Evolutionary conservation across 2,797 vertebrate genomes (phyloP), one percentile per base, ranked within the genome.

Genomic region (Malurus leucopterus): DNA sequence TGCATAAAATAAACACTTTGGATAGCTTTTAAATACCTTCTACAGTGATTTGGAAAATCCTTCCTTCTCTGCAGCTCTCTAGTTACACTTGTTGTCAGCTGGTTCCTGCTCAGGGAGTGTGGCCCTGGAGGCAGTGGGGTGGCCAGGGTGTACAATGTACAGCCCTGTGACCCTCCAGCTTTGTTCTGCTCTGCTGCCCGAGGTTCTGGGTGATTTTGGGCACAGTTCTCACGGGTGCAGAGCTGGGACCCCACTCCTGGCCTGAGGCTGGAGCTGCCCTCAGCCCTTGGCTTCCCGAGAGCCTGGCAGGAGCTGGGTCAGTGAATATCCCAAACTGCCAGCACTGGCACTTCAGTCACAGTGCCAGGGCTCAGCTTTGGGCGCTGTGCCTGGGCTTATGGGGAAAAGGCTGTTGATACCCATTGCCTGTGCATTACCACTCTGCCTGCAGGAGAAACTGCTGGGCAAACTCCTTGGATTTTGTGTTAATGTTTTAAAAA

Each of bases 101-200:
- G 55, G 49, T 1, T 1, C 41, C n/a, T 2, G 9, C 15, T 6
- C 8, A 1, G 59, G 36, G 51, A 18, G 27, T 0, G 0, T 1
- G 4, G 51, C 54, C 51, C 40, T 6, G 38, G 26, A 23, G 57
- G 62, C 13, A 4, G 67, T 32, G 0, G 1, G n/a, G 67, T 32
- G 0, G 1, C 29, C 21, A 10, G 43, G 54, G 2, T 54, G 27
- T 70, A 36, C 36, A 36, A 36, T 36, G 36, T 40, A 8, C 5
- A 58, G 6, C 8, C 7, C 34, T 30, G 24, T 21, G 34, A 24
- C 43, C 24, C 49, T 24, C 5, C 13, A 15, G 20, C 17, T 68
- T 8, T 38, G 50, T 50, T 87, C 30, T 26, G 24, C 43, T 53
- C 46, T 19, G 27, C 62, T 47, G 43, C 26, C 17, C 4, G 10